These are phyloP conservation scores for Diadophis punctatus DNA, from an alignment of 2,113 vertebrate species.

Conservation along the genomic window DNA sequence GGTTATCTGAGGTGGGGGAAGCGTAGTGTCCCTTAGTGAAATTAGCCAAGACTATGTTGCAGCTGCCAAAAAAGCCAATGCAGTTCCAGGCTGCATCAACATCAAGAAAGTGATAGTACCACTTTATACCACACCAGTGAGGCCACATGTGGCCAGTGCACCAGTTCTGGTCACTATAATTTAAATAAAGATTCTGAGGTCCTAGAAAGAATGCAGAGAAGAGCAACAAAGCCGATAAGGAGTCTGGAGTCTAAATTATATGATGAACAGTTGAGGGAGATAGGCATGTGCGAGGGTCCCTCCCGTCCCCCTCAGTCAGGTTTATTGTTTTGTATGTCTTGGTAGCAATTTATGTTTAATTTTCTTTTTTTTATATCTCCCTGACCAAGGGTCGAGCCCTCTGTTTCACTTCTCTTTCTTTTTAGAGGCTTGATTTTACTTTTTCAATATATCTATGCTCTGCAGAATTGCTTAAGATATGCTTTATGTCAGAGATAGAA, in stretches of 20 bases:
- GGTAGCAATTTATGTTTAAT: no score
- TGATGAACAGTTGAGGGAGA: background rate
- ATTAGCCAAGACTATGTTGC: background rate
- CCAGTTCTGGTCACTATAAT: background rate
- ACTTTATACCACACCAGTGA: background rate
- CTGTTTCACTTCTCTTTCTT: no score
- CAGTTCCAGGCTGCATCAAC: background rate
- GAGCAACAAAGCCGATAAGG: background rate
- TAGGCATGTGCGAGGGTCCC: no score
- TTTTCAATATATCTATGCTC: no score
- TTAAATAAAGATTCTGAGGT: background rate
- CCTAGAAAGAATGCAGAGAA: background rate
- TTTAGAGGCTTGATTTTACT: no score
- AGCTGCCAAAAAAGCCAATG: background rate
- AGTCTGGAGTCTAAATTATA: background rate
- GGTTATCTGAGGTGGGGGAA: background rate
- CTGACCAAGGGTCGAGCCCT: no score
- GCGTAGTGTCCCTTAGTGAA: background rate
- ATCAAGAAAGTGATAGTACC: background rate
- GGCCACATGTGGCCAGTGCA: background rate
- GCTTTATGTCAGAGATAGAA: no score
- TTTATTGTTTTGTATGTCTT: no score
- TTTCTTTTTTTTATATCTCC: no score
- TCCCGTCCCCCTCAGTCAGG: no score
- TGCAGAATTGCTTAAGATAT: no score